Base-by-base conservation (phyloP, 2,113 vertebrate genomes). In the Lutjanus erythropterus region DNA sequence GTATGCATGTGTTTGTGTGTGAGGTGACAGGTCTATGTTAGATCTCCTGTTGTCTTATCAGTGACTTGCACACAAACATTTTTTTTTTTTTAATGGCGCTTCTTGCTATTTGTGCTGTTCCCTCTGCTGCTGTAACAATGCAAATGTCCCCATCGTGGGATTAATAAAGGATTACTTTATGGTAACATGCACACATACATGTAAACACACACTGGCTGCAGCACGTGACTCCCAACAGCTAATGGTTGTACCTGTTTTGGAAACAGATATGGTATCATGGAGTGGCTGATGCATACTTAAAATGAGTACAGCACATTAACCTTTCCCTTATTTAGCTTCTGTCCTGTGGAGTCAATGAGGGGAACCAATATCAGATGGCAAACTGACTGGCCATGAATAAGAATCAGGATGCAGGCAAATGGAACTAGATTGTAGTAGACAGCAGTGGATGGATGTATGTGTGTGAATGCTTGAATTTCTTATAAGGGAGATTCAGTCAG, bases 291-390 rank as follows among this genome's bases (percentile, higher is more conserved):
- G 81, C 84, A 87, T 88, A 83, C 42, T 78, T 77, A 75, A 89
- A 77, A 81, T 52, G 79, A 79, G 39, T 46, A 61, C 68, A 83
- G 46, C 55, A 80, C 81, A 84, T 86, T 73, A 85, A 83, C 81
- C 81, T 89, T 78, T 71, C 60, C 89, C 89, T 92, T 81, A 89
- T 90, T 89, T 90, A 88, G 88, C 76, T 49, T 60, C 59, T 77
- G 83, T 78, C 70, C 66, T 39, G 64, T 18, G 25, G 78, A 81
- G 84, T 56, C 74, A 86, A 69, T 3, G 58, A 80, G 67, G 71
- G 77, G 85, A 86, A 79, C 58, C 53, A 46, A 39, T 78, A 75
- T 89, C 79, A 72, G 73, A 88, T 89, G 64, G 59, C 71, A 71
- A 52, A 60, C 53, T 25, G 42, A 55, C 62, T 42, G 67, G 49